Base-by-base conservation (phyloP, 2,113 vertebrate species). In the Hepsetus odoe region DNA sequence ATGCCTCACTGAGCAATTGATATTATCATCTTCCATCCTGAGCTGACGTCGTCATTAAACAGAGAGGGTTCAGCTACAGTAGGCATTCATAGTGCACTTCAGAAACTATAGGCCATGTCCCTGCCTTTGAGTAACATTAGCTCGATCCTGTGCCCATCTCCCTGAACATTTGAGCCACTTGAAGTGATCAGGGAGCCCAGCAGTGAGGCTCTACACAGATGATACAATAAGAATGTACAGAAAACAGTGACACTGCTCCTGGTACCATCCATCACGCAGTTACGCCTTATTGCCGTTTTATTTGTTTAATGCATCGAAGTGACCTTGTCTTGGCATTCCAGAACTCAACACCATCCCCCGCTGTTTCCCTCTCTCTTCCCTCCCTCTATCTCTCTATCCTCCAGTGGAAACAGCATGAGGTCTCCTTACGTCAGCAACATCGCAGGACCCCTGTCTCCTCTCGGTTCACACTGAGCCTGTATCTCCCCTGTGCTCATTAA, bases 401-500 rank as follows among this genome's bases (percentile, higher is more conserved):
- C 84, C 85, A 84, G 84, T 87, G 79, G 78, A 84, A 85, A 88
- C 74, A 79, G 86, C 86, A 28, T 76, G 64, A 71, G 80, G 76
- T 87, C 82, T 83, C 83, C 85, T 85, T 88, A 87, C 85, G 83
- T 91, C 90, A 91, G 90, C 90, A 86, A 84, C 86, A 88, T 88
- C 86, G 85, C 89, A 77, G 88, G 89, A 90, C 88, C 91, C 87
- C 83, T 88, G 83, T 87, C 82, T 89, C 87, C 81, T 78, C 83
- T 80, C 71, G 87, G 85, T 83, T 89, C 87, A 87, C 64, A 86
- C 86, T 88, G 85, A 87, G 83, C 80, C 65, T 77, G 82, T 83
- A 88, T 88, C 87, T 89, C 80, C 86, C 77, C 79, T 82, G 59
- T 61, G 66, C 88, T 91, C 88, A 90, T 93, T 91, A 93, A 85